Evolutionary conservation across 2,797 vertebrate genomes (phyloP).

Genomic region (Garrulus glandarius): DNA sequence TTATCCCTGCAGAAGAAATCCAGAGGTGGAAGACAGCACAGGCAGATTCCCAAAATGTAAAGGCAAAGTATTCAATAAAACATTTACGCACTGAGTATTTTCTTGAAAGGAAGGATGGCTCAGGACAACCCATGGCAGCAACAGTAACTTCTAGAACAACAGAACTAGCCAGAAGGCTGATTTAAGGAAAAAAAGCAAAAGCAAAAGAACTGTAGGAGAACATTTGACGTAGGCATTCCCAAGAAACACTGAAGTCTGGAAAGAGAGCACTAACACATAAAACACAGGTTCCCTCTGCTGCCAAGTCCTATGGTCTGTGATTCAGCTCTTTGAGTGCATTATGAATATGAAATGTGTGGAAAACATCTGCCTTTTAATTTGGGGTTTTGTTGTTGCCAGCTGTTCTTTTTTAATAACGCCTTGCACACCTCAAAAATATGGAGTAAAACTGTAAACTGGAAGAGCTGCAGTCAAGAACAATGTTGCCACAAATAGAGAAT

Average conservation of each 20-base stretch:
- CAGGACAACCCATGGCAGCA: background rate
- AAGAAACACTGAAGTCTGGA: background rate
- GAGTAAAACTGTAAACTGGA: background rate
- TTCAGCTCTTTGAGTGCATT: background rate
- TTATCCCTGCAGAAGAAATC: background rate
- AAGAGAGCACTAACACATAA: background rate
- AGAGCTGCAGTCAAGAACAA: background rate
- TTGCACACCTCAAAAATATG: background rate
- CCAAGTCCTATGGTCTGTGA: background rate
- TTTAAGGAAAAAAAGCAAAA: background rate
- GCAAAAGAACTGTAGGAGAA: background rate
- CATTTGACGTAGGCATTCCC: background rate
- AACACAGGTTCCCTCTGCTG: background rate
- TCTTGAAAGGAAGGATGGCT: background rate
- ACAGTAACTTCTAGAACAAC: background rate
- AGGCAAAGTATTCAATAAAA: background rate
- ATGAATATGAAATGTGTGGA: background rate
- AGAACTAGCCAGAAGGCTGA: background rate
- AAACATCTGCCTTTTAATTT: background rate
- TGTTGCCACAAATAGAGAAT: background rate
- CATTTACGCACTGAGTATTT: background rate
- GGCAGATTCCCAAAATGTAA: background rate
- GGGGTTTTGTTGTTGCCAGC: background rate
- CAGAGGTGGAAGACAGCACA: background rate
- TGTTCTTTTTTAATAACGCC: background rate